A percentile compares a stretch with the other conserved stretches of the same genome.
Evolutionary conservation across 1,140 invertebrate genomes (phyloP).

Genomic region (Maniola jurtina): DNA sequence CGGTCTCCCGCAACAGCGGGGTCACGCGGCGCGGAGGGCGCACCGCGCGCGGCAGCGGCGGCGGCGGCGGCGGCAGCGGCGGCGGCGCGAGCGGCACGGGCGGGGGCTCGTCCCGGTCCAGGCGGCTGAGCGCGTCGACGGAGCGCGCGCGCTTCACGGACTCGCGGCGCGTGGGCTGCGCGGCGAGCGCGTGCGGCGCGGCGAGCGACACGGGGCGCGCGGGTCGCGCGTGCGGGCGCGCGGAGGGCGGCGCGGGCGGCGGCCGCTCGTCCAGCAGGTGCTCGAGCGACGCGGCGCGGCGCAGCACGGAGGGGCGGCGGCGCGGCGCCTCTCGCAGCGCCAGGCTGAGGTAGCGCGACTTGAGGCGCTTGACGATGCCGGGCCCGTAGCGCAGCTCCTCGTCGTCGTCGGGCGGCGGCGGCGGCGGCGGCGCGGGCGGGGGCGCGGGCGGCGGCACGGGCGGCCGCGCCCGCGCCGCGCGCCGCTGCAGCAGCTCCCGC

Average conservation of each 20-base stretch:
- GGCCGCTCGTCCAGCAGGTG: conserved; percentile 86
- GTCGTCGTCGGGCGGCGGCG: conserved; percentile 73
- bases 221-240: conserved; percentile 32
- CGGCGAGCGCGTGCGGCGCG: conserved; percentile 73
- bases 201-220: conserved; percentile 62
- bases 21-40: conserved; percentile 82
- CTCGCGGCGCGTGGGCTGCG: conserved; percentile 77
- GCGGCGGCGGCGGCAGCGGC: conserved; percentile 42
- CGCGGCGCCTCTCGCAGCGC: conserved; percentile 84
- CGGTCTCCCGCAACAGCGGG: conserved; percentile 87
- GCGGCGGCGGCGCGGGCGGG: conserved; percentile 43
- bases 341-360: conserved; percentile 90
- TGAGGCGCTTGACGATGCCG: conserved; percentile 92
- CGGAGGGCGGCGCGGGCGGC: conserved; percentile 46
- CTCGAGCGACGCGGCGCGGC: conserved; percentile 91
- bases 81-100: conserved; percentile 34
- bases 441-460: conserved; percentile 37
- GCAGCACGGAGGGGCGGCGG: conserved; percentile 82
- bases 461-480: conserved; percentile 57
- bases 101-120: conserved; percentile 70
- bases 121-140: conserved; percentile 87
- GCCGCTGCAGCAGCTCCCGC: conserved; percentile 84
- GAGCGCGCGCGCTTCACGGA: conserved; percentile 90
- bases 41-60: conserved; percentile 80
- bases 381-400: conserved; percentile 94